Base-by-base conservation (phyloP, 2,888 invertebrate genomes). In the Troglohyphantes excavatus region DNA sequence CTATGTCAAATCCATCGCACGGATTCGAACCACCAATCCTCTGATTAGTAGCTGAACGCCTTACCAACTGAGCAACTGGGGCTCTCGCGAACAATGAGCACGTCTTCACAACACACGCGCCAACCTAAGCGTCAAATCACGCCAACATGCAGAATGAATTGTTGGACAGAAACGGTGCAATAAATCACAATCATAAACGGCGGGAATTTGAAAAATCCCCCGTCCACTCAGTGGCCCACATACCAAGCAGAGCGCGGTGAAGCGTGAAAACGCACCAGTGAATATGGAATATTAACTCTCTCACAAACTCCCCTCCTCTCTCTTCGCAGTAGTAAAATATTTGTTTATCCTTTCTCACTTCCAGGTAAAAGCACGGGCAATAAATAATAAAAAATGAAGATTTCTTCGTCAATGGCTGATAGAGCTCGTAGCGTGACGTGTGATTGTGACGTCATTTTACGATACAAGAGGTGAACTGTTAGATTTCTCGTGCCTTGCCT, bases 201-300 rank as follows among this genome's bases (percentile, higher is more conserved):
- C 33, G 26, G 78, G 65, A 78, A 39, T 78, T 78, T 78, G 39
- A 39, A 26, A 78, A 78, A 78, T 33, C 26, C 21, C 21, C 29
- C 65, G 63, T 81, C 29, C 43, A 29, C 84, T 75, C 75, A 84
- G 53, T 84, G 46, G 21, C 84, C 84, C 59, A 84, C 23, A 84
- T 75, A 27, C 26, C 26, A 67, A 84, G 39, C 84, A 75, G 75
- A 65, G 75, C 84, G 84, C 75, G 46, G 43, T 68, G 73, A 46
- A 46, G 53, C 83, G 21, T 84, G 63, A 75, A 73, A 61, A 73
- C 46, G 29, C 21, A 27, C 67, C 27, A 29, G 53, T 43, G 6
- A 39, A 13, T 65, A 26, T 79, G 29, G 53, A 27, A 59, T 59
- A 76, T 53, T 53, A 26, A 19, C 46, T 68, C 46, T 59, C 53